phyloP scores from a whole-genome alignment of 2,888 invertebrate genomes.

The Papilio demoleus region DNA sequence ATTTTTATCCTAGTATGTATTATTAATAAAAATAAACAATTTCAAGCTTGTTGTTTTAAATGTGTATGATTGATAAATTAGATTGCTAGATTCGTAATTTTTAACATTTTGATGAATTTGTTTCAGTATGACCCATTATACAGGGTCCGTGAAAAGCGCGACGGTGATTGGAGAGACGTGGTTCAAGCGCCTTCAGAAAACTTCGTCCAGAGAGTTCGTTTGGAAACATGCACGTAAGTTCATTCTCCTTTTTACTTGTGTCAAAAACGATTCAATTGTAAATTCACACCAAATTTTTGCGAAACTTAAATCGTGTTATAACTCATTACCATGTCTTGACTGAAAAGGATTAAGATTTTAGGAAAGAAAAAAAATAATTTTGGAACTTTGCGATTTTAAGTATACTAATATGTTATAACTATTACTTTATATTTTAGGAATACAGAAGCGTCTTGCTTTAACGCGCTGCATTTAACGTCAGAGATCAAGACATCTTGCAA shows the following conservation, averaged over 20 bases:
- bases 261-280: not conserved
- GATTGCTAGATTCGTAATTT: too few relatives aligned
- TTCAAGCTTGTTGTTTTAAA: too few relatives aligned
- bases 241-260: not conserved
- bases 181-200: conserved; percentile 67
- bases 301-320: too few relatives aligned
- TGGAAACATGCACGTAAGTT: conserved; percentile 69
- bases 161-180: conserved; percentile 61
- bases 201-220: conserved; percentile 66
- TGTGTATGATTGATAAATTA: too few relatives aligned
- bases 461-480: conserved; percentile 48
- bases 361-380: too few relatives aligned
- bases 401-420: not conserved
- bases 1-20: too few relatives aligned
- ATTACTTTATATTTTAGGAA: conserved; percentile 48
- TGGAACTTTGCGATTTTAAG: not conserved
- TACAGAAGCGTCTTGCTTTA: conserved; percentile 59
- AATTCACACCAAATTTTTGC: too few relatives aligned
- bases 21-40: too few relatives aligned
- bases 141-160: conserved; percentile 57
- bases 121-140: conserved; percentile 71
- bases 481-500: conserved; percentile 62
- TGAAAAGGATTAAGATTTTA: too few relatives aligned
- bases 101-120: too few relatives aligned
- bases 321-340: too few relatives aligned